Conservation (phyloP, 1,140 invertebrate species). For the Tetranychus cinnabarinus region DNA sequence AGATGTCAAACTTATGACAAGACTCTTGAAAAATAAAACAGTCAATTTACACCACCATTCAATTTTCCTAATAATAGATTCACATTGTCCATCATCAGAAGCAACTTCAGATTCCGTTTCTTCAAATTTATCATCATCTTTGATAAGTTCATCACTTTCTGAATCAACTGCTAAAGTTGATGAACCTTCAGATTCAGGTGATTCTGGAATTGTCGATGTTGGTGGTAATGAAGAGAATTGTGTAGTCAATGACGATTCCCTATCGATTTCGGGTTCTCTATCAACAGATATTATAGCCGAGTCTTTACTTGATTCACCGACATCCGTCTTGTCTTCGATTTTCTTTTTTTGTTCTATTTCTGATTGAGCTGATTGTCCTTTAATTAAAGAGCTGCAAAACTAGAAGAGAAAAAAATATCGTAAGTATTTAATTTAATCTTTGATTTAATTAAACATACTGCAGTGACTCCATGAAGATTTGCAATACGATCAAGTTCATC, state of each 20-base stretch:
- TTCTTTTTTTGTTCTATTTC: conserved; percentile 24
- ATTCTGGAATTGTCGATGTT: not conserved
- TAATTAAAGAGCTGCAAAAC: conserved; percentile 7
- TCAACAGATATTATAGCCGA: conserved; percentile 16
- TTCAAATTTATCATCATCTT: not conserved
- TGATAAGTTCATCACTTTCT: not conserved
- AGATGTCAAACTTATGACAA: conserved; percentile 61
- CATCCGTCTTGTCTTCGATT: conserved; percentile 12
- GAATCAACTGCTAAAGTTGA: not conserved
- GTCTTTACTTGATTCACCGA: conserved; percentile 16
- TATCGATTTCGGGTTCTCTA: conserved; percentile 1
- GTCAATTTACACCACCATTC: conserved; percentile 29
- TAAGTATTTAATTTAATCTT: not conserved
- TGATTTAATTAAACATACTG: conserved; percentile 7
- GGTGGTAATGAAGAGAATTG: not conserved
- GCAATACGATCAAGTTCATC: conserved; percentile 12
- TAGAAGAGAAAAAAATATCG: not conserved
- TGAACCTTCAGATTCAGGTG: not conserved
- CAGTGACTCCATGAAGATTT: conserved; percentile 13
- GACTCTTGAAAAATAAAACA: conserved; percentile 47
- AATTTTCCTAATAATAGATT: conserved; percentile 13
- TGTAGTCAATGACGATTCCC: not conserved
- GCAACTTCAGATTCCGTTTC: not conserved
- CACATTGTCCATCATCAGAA: not conserved
- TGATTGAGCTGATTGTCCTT: conserved; percentile 14